Evolutionary conservation across 1,140 invertebrate species (phyloP), one percentile per base, ranked within the genome.

Genomic region (Adoxophyes honmai): DNA sequence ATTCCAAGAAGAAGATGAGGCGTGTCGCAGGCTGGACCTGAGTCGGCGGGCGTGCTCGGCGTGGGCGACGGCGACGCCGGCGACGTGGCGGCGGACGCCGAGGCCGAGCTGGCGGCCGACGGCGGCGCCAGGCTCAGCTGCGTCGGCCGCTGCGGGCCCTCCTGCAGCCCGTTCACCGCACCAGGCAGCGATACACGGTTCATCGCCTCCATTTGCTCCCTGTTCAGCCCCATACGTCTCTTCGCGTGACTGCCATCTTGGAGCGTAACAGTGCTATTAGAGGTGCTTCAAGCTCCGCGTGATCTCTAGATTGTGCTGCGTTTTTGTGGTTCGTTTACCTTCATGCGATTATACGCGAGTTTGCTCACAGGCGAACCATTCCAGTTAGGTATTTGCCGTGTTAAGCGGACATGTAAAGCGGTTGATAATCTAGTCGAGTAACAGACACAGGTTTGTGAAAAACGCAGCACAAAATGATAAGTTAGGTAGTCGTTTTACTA

Each of bases 241-340:
- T 89, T 90, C 86, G 85, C 78, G 84, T 90, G 86, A 84, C 88
- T 89, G 88, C 89, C 89, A 89, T 89, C 89, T 90, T 89, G 70
- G 76, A 68, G 79, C 71, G 78, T 28, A 80, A 75, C 57, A 69
- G 67, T 74, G 76, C 68, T 57, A 77, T 79, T 72, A 73, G 59
- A 68, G 34, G 63, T 57, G 57, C 66, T 15, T 35, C 15, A 54
- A 52, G 39, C 44, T 11, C 35, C 34, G 42, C 42, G 42, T 48
- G 42, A 21, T 10, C 2, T 4, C 15, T 44, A 44, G 9, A 16
- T 48, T 48, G 42, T 28, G 18, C 42, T 33, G 42, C 42, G 42
- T 28, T 48, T 48, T 36, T 53, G 5, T 52, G n/a, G 4, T 10
- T 3, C 42, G 42, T 28, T 48, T 48, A 16, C 34, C 1, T 52